A percentile compares a stretch with the other conserved stretches of the same genome.
phyloP scores from a whole-genome alignment of 2,888 invertebrate species.

The Branchipolynoe longqiensis region DNA sequence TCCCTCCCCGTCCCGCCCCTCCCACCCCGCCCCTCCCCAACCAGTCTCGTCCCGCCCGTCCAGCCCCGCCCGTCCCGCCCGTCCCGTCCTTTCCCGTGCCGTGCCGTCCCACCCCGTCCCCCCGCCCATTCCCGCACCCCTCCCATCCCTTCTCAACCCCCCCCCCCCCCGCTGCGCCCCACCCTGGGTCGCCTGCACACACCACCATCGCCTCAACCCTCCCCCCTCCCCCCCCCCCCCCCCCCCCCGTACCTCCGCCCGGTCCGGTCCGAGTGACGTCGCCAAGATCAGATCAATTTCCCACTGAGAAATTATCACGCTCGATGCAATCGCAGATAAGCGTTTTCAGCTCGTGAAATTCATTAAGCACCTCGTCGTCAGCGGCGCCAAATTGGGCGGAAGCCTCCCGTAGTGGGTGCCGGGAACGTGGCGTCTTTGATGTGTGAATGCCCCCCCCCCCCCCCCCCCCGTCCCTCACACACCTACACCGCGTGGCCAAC shows the following conservation, averaged over 20 bases:
- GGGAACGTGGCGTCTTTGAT: constrained; percentile 20
- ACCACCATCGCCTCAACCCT: background rate
- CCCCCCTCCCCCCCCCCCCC: background rate
- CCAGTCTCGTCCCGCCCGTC: background rate
- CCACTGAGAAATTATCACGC: constrained; percentile 33
- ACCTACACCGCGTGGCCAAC: too few species aligned
- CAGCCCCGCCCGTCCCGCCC: background rate
- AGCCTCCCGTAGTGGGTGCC: background rate
- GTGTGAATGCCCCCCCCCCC: background rate
- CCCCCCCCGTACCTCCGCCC: background rate
- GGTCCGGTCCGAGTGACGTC: background rate
- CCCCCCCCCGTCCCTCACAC: background rate
- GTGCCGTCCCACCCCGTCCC: background rate
- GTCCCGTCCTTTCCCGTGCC: background rate
- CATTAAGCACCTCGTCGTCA: constrained; percentile 16
- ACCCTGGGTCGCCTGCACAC: background rate
- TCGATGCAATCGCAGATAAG: constrained; percentile 48
- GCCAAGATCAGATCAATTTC: constrained; percentile 15
- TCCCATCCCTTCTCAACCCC: background rate
- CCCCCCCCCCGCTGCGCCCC: background rate
- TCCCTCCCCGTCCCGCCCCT: background rate
- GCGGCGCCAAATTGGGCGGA: constrained; percentile 16
- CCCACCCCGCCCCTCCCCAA: background rate
- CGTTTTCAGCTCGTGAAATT: constrained; percentile 33
- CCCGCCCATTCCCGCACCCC: background rate